Base-by-base conservation (phyloP, 2,888 invertebrate genomes). In the Nebria brevicollis region DNA sequence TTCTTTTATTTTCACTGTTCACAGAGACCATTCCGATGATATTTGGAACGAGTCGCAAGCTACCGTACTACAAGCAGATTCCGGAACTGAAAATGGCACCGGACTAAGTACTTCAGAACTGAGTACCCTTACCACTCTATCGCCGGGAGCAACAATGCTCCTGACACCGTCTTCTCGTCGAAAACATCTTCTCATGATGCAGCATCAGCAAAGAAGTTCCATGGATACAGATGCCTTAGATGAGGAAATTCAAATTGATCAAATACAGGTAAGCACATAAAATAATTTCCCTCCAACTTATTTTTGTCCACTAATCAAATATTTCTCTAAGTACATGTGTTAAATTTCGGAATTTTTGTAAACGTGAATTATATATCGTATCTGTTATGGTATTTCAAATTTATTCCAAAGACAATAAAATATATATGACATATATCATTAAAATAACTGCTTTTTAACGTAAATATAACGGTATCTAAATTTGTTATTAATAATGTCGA, bases 41-140 rank as follows among this genome's bases (percentile, higher is more conserved):
- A 93, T 95, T 86, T 96, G 96, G 96, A 96, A 96, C 89, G 96
- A 96, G 90, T 96, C 96, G 11, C 96, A 96, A 90, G 94, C 94
- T 8, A 96, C 96, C 0, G 95, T 96, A 15, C 90, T 95, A 64
- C 95, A 94, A 89, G 92, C 93, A 0, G 95, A 95, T 86, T 93
- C 93, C 15, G 92, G 92, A 68, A 93, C 93, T 15, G 93, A 93
- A 85, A 93, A 93, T 87, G 93, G 93, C 66, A 92, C 92, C 1
- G 91, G 92, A 0, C 88, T 92, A 78, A 90, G 90, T 83, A 89
- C 89, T 84, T 90, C 90, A 4, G 90, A 91, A 83, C 86, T 90
- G 85, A 85, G 88, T 77, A 88, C 90, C 2, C 85, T 89, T n/a
- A 86, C 88, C 76, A 92, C 92, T 65, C 90, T 92, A 64, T 90